Conservation (phyloP, 2,888 invertebrate species). For the Troides aeacus region DNA sequence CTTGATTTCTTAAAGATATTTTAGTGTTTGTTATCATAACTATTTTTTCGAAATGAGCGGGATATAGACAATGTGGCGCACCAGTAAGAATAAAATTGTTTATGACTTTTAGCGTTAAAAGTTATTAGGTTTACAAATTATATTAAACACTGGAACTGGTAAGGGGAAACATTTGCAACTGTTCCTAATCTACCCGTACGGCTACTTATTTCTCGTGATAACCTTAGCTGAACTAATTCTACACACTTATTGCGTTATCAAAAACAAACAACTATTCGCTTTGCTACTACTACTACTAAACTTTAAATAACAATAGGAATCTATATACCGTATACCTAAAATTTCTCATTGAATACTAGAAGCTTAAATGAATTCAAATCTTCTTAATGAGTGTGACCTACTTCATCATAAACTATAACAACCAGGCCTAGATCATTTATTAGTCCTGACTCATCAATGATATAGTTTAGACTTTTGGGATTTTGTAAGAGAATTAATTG, state of each 20-base stretch:
- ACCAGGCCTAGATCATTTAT: not conserved
- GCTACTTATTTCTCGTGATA: constrained; percentile 23
- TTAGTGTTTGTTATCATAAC: too few species aligned
- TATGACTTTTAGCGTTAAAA: not conserved
- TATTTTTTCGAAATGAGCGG: too few species aligned
- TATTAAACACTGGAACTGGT: not conserved
- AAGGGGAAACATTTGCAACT: not conserved
- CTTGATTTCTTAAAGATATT: too few species aligned
- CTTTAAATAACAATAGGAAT: not conserved
- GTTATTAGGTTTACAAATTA: not conserved
- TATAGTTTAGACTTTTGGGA: not conserved
- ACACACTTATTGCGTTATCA: constrained; percentile 22
- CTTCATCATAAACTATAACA: not conserved
- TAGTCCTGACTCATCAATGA: not conserved
- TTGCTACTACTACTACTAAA: constrained; percentile 9
- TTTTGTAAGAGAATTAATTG: not conserved
- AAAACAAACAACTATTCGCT: constrained; percentile 9
- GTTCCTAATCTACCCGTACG: constrained; percentile 19
- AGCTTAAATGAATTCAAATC: constrained; percentile 4
- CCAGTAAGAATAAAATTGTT: not conserved
- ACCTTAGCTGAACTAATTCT: constrained; percentile 27
- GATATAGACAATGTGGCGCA: too few species aligned
- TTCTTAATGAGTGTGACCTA: constrained; percentile 13
- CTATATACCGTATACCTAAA: not conserved
- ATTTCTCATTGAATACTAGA: not conserved